A percentile compares a stretch with the other conserved stretches of the same genome.
Evolutionary conservation across 2,888 invertebrate genomes (phyloP).

Genomic region (Hypena proboscidalis): DNA sequence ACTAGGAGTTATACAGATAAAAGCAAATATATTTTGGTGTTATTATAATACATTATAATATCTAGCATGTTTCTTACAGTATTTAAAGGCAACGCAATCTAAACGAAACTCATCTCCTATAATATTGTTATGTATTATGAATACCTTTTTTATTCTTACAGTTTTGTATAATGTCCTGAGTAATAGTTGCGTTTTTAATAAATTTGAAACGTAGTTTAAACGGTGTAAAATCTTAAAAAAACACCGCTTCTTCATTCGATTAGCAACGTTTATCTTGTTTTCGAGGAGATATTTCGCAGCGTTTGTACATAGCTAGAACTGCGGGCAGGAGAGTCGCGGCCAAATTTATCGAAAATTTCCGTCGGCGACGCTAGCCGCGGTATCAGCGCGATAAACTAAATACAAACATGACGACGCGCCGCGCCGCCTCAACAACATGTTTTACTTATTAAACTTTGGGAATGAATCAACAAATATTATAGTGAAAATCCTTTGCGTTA

Average conservation of each 20-base stretch:
- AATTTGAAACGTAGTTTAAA: background rate
- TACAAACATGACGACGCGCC: constrained; percentile 59
- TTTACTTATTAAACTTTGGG: constrained; percentile 30
- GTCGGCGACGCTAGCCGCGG: constrained; percentile 46
- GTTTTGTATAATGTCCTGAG: no score
- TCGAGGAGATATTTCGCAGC: constrained; percentile 44
- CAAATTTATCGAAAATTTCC: constrained; percentile 69
- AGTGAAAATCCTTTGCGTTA: background rate
- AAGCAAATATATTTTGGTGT: constrained; percentile 6
- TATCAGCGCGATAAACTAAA: constrained; percentile 63
- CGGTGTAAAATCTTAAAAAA: no score
- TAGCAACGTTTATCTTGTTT: constrained; percentile 48
- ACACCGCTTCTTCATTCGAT: constrained; percentile 14
- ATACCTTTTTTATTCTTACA: no score
- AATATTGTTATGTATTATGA: no score
- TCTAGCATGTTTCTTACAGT: background rate
- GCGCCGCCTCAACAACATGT: constrained; percentile 32
- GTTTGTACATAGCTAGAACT: constrained; percentile 34
- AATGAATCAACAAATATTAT: constrained; percentile 4
- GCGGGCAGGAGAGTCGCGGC: constrained; percentile 44
- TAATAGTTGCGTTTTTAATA: background rate
- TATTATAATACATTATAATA: no score
- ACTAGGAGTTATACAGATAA: constrained; percentile 6
- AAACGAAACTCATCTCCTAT: no score
- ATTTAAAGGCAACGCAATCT: background rate